Conservation (phyloP, 1,140 invertebrate species). For the Zaprionus africanus region DNA sequence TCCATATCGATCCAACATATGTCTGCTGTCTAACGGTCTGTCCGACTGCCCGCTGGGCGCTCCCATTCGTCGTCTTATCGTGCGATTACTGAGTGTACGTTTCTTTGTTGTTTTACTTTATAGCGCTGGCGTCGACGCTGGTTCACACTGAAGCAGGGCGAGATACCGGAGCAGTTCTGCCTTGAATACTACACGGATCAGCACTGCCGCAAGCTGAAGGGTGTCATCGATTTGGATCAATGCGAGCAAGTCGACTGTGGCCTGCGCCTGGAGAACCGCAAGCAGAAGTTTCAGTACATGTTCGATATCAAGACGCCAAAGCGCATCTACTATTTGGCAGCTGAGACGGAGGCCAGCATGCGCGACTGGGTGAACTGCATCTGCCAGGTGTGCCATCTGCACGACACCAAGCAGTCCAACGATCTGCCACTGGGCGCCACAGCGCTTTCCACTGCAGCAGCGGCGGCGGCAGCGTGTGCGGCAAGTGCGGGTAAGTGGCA, state of each 20-base stretch:
- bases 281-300: constrained; percentile 93
- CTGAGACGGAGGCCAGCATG: constrained; percentile 96
- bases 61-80: constrained; percentile 14
- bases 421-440: constrained; percentile 62
- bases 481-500: constrained; percentile 51
- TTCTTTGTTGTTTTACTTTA: constrained; percentile 70
- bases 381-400: constrained; percentile 95
- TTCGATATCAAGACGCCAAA: constrained; percentile 95
- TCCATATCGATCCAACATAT: constrained; percentile 31
- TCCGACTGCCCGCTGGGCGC: constrained; percentile 4
- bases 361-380: constrained; percentile 97
- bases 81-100: constrained; percentile 23
- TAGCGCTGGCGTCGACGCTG: constrained; percentile 97
- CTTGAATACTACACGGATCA: constrained; percentile 97
- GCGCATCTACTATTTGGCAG: constrained; percentile 95
- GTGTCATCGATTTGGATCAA: constrained; percentile 96
- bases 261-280: constrained; percentile 91
- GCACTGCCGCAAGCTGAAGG: constrained; percentile 93
- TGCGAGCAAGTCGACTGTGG: constrained; percentile 97
- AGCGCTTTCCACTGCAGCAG: constrained; percentile 20
- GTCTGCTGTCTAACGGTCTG: not conserved
- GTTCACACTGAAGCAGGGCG: constrained; percentile 95
- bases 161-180: constrained; percentile 96
- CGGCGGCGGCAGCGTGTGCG: constrained; percentile 12
- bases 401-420: constrained; percentile 85